Percentiles rank a stretch among this genome's conserved stretches.
Evolutionary conservation across 2,888 invertebrate species (phyloP).

Genomic region (Lordiphosa andalusiaca): DNA sequence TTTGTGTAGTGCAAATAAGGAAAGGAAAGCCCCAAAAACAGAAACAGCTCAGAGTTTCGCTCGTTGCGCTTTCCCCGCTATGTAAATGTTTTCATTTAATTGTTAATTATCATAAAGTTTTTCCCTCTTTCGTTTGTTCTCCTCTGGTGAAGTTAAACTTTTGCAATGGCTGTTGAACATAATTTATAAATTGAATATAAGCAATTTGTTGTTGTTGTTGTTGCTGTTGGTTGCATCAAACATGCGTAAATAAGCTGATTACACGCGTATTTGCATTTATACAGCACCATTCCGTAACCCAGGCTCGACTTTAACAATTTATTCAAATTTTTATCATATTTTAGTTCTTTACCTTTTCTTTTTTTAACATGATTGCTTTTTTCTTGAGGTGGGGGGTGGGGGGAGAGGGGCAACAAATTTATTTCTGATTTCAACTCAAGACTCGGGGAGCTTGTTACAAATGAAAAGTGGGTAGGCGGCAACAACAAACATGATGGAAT

Average conservation of each 20-base stretch:
- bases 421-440: constrained; percentile 52
- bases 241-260: constrained; percentile 75
- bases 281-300: constrained; percentile 36
- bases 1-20: no score
- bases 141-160: constrained; percentile 16
- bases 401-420: constrained; percentile 36
- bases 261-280: constrained; percentile 73
- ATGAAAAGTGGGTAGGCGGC: constrained; percentile 16
- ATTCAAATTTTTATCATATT: constrained; percentile 48
- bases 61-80: no score
- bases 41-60: no score
- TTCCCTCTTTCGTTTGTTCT: neutral
- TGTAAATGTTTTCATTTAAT: no score
- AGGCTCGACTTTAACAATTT: constrained; percentile 23
- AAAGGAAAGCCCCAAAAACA: no score
- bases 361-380: neutral
- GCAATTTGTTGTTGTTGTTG: constrained; percentile 12
- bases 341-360: constrained; percentile 21
- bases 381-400: neutral
- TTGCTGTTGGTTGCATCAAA: constrained; percentile 56
- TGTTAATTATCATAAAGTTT: no score
- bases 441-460: constrained; percentile 28
- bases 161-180: constrained; percentile 32
- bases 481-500: constrained; percentile 8
- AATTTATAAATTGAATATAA: constrained; percentile 59